Evolutionary conservation across 1,140 invertebrate genomes (phyloP).

Genomic region (Venturia canescens): DNA sequence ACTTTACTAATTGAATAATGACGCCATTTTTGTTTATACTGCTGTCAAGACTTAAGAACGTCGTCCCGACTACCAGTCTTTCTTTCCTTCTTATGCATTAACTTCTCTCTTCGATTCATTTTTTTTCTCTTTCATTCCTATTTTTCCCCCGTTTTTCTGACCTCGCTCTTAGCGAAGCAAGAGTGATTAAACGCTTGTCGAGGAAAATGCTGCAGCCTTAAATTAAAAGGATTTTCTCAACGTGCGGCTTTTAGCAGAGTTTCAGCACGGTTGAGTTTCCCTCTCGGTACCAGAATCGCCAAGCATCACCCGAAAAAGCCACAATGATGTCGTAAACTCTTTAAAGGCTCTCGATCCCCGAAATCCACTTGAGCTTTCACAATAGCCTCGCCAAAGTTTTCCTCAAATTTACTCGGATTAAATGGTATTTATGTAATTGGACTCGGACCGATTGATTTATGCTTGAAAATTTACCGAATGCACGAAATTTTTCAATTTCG

Average conservation of each 20-base stretch:
- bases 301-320: neutral
- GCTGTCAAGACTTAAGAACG: conserved; percentile 15
- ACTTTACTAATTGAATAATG: conserved; percentile 46
- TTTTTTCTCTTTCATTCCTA: neutral
- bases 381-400: neutral
- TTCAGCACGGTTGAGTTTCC: conserved; percentile 10
- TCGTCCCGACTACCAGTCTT: neutral
- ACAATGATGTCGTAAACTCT: neutral
- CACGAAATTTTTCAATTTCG: no score
- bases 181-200: conserved; percentile 4
- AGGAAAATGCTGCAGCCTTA: neutral
- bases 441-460: neutral
- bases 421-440: neutral
- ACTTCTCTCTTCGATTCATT: neutral
- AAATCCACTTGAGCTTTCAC: neutral
- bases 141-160: neutral
- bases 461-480: no score
- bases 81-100: neutral
- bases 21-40: conserved; percentile 41
- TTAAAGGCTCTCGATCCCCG: neutral
- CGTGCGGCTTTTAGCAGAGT: neutral
- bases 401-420: neutral
- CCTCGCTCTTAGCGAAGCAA: neutral
- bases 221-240: conserved; percentile 27
- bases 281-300: neutral